Percentiles rank a stretch among this genome's conserved stretches.
Evolutionary conservation across 2,888 invertebrate species (phyloP).

Genomic region (Pandemis corylana): DNA sequence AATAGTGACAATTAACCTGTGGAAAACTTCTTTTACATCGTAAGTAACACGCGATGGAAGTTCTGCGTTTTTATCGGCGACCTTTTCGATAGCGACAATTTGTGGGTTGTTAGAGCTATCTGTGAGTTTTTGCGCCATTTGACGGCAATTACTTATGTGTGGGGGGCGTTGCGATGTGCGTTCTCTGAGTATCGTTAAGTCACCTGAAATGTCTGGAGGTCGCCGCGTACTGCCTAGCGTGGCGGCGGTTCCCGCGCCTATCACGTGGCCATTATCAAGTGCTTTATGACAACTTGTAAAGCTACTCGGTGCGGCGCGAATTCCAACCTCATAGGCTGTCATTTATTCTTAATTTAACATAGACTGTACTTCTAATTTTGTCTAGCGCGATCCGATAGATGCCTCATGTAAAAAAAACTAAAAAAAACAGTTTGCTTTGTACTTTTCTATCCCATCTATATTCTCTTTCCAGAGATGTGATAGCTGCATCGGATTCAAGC

Average conservation of each 20-base stretch:
- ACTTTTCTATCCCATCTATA: background rate
- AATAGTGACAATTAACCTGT: constrained; percentile 69
- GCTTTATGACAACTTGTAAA: constrained; percentile 44
- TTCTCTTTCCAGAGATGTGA: constrained; percentile 8
- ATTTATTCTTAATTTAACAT: background rate
- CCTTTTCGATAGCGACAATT: constrained; percentile 62
- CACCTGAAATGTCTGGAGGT: constrained; percentile 79
- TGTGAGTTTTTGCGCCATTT: constrained; percentile 60
- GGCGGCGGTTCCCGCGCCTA: constrained; percentile 64
- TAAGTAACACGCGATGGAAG: constrained; percentile 58
- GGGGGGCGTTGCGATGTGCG: constrained; percentile 55
- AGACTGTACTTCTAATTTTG: background rate
- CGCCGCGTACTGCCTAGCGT: constrained; percentile 59
- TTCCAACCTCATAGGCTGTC: background rate
- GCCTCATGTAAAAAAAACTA: background rate
- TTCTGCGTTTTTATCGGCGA: constrained; percentile 45
- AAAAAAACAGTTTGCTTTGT: background rate
- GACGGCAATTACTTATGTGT: constrained; percentile 60
- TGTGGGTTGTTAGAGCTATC: constrained; percentile 46
- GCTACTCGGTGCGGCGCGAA: constrained; percentile 14
- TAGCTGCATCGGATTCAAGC: constrained; percentile 44
- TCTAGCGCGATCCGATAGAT: background rate
- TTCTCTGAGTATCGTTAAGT: constrained; percentile 53
- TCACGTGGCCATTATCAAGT: constrained; percentile 55
- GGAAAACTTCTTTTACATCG: constrained; percentile 64